Percentiles rank a stretch among this genome's conserved stretches.
These are phyloP conservation scores for Syrista parreyssii DNA, from an alignment of 2,888 invertebrate genomes.

Conservation along the genomic window DNA sequence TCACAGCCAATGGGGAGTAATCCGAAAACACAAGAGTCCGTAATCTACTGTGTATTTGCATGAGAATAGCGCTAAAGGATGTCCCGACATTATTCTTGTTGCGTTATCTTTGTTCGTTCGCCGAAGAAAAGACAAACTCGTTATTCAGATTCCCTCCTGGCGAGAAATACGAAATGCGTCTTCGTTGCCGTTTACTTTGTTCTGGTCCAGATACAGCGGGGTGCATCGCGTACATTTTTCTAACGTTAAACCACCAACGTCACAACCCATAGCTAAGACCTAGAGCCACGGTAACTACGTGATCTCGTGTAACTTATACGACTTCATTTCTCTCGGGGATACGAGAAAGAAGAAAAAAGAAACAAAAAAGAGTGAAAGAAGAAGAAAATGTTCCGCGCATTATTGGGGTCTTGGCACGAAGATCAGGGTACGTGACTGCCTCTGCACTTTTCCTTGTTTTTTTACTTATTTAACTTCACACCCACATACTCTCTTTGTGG, in stretches of 20 bases:
- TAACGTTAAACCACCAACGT: neutral
- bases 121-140: slow-evolving; percentile 37
- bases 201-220: slow-evolving; percentile 1
- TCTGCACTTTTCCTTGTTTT: neutral
- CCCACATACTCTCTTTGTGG: neutral
- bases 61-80: slow-evolving; percentile 60
- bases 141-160: slow-evolving; percentile 37
- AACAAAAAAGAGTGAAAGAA: neutral
- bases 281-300: neutral
- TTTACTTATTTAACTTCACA: neutral
- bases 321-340: neutral
- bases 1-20: slow-evolving; percentile 52
- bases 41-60: slow-evolving; percentile 59
- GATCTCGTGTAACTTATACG: neutral
- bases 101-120: slow-evolving; percentile 46
- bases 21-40: slow-evolving; percentile 55
- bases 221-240: slow-evolving; percentile 3
- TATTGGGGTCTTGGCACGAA: neutral
- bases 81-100: slow-evolving; percentile 57
- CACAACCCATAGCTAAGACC: neutral
- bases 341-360: neutral
- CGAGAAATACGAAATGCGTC: slow-evolving; percentile 19
- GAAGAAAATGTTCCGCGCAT: neutral
- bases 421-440: neutral
- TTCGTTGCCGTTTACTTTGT: neutral